phyloP scores from a whole-genome alignment of 2,888 invertebrate species.

The Epistrophella euchroma region DNA sequence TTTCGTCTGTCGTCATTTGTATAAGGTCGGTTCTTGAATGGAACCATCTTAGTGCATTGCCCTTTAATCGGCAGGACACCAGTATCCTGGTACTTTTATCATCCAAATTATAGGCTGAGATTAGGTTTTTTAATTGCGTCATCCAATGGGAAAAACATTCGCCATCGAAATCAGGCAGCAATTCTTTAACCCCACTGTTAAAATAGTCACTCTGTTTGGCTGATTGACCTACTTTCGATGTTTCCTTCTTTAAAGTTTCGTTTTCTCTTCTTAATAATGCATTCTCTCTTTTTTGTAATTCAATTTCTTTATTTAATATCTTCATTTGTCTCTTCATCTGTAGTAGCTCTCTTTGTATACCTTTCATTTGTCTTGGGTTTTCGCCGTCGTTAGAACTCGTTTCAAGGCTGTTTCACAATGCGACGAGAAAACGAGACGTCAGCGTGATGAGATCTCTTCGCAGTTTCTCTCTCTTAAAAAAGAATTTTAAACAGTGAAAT shows the following conservation, averaged over 20 bases:
- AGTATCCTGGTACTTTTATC: slow-evolving; percentile 58
- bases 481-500: too few relatives aligned
- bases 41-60: slow-evolving; percentile 41
- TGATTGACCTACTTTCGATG: slow-evolving; percentile 1
- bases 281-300: slow-evolving; percentile 10
- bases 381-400: too few relatives aligned
- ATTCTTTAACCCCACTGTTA: slow-evolving; percentile 14
- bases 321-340: not conserved
- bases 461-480: too few relatives aligned
- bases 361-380: too few relatives aligned
- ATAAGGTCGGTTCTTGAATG: too few relatives aligned
- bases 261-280: not conserved
- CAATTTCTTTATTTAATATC: not conserved
- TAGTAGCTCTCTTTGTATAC: too few relatives aligned
- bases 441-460: too few relatives aligned
- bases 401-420: too few relatives aligned
- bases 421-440: too few relatives aligned
- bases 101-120: slow-evolving; percentile 39
- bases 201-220: not conserved
- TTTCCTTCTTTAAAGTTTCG: slow-evolving; percentile 23
- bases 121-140: slow-evolving; percentile 30
- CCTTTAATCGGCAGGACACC: slow-evolving; percentile 55
- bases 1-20: too few relatives aligned
- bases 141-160: slow-evolving; percentile 37
- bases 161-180: slow-evolving; percentile 14